Conservation (phyloP, 2,797 vertebrate genomes). For the Sebastes miniatus region DNA sequence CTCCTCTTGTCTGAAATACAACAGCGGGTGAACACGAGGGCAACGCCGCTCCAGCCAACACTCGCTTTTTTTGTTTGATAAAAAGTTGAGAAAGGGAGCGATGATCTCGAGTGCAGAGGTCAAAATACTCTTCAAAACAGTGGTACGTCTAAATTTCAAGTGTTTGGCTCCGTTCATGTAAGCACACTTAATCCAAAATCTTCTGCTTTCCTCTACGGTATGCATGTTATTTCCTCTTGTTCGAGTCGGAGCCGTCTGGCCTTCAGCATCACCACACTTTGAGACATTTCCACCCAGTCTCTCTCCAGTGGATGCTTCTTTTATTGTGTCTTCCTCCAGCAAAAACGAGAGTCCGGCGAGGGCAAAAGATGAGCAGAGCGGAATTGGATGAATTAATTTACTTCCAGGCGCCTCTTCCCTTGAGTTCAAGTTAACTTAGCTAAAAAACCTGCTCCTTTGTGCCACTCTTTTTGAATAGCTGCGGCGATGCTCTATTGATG, state of each 20-base stretch:
- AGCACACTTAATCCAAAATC: conserved; percentile 18
- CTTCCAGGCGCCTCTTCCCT: conserved; percentile 3
- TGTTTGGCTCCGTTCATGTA: not conserved
- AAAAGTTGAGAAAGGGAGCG: conserved; percentile 26
- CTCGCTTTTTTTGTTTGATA: conserved; percentile 2
- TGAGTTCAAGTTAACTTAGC: conserved; percentile 4
- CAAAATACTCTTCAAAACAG: not conserved
- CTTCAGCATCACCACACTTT: conserved; percentile 1
- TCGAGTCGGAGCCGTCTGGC: conserved; percentile 15
- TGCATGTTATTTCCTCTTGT: conserved; percentile 22
- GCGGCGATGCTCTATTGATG: not conserved
- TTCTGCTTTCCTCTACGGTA: not conserved
- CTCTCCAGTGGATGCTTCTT: not conserved
- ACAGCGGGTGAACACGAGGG: conserved; percentile 59
- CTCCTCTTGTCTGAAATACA: conserved; percentile 53
- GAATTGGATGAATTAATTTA: conserved; percentile 42
- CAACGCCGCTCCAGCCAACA: conserved; percentile 34
- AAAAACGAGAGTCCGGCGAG: not conserved
- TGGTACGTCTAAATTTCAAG: not conserved
- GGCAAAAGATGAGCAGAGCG: conserved; percentile 6
- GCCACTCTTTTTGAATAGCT: not conserved
- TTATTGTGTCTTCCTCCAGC: not conserved
- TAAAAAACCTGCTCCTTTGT: not conserved
- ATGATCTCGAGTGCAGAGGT: conserved; percentile 1
- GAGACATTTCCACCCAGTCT: not conserved